Evolutionary conservation across 2,797 vertebrate genomes (phyloP), one percentile per base, ranked within the genome.

Genomic region (Psittacula derbiana): DNA sequence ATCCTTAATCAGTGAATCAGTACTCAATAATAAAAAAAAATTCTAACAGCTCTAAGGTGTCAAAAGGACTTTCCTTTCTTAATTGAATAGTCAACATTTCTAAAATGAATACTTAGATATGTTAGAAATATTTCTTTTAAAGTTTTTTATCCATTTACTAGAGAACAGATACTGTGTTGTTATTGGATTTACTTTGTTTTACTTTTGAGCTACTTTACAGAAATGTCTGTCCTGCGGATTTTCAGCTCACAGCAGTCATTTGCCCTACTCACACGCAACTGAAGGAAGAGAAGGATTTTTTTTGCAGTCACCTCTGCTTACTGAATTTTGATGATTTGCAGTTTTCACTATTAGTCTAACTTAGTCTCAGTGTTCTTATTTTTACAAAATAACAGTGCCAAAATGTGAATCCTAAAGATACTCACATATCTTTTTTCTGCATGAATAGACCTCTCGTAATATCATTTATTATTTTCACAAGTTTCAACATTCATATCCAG

Each of bases 1-100:
- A 93, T 90, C 41, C 58, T 95, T 95, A 94, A 93, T 92, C 75
- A 96, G 53, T 66, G 13, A 71, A 80, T 86, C 85, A 95, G 70
- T 88, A 94, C 78, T 96, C 43, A 60, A 47, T 58, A 73, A 90
- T 4, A 95, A 86, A 74, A 96, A 74, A 95, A 93, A 95, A 72
- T 95, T 43, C 38, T 80, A 88, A 61, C 31, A 67, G 8, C 70
- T 94, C 72, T 60, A 90, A 95, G 55, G 36, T 62, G 6, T 62
- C 55, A 83, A 93, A 95, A 60, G 31, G 27, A 40, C 25, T 92
- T 41, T 53, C 80, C 89, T 95, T 96, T 96, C 86, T 92, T 67
- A 67, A 96, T 53, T 36, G 17, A 85, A 91, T 21, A 92, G 52
- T 75, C 84, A 89, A 90, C 41, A 93, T 58, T 80, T 86, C 52